A percentile compares a stretch with the other conserved stretches of the same genome.
Evolutionary conservation across 2,797 vertebrate species (phyloP).

Genomic region (Alcedo quadribrachys): DNA sequence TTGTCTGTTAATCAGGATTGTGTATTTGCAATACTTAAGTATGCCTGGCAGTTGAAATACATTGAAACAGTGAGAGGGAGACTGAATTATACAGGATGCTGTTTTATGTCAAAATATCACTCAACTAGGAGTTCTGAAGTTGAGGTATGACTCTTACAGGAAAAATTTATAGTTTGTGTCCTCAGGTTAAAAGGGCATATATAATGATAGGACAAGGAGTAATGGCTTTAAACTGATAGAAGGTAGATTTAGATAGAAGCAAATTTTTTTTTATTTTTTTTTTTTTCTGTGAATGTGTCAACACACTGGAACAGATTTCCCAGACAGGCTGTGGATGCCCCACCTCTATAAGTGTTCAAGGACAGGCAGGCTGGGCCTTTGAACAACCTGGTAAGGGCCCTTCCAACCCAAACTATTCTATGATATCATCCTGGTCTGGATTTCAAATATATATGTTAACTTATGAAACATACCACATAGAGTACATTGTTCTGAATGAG

Average conservation of each 20-base stretch:
- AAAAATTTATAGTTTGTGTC: neutral
- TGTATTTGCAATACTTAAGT: neutral
- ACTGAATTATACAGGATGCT: neutral
- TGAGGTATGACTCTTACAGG: neutral
- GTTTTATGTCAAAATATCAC: neutral
- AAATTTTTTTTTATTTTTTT: too few relatives aligned
- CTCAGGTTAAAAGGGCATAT: neutral
- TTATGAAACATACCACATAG: neutral
- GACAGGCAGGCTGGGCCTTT: neutral
- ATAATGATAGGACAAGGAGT: neutral
- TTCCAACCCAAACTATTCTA: too few relatives aligned
- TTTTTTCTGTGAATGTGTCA: neutral
- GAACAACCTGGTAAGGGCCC: too few relatives aligned
- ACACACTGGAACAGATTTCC: neutral
- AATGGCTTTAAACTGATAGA: neutral
- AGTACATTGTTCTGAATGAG: fast-evolving
- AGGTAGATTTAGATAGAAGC: neutral
- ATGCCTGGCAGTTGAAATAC: neutral
- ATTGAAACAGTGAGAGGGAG: neutral
- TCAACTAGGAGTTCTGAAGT: neutral
- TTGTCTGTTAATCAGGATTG: neutral
- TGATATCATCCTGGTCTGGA: neutral
- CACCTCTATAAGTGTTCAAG: neutral
- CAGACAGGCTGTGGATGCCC: neutral
- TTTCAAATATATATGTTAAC: neutral